These are phyloP conservation scores for Noctua fimbriata DNA, from an alignment of 2,888 invertebrate species.

Conservation along the genomic window DNA sequence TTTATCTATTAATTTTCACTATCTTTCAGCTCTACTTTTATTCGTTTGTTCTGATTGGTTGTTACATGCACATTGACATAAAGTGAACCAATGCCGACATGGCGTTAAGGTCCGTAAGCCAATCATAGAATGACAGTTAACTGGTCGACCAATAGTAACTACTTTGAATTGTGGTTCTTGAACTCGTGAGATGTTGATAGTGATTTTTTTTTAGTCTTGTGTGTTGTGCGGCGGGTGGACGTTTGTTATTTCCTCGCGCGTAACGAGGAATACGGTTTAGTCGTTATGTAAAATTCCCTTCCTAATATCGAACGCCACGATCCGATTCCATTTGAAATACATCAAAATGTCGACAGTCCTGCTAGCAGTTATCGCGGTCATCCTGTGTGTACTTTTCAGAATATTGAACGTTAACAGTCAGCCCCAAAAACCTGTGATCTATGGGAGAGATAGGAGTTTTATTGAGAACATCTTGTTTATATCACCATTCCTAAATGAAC, in stretches of 20 bases:
- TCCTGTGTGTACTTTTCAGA: constrained; percentile 95
- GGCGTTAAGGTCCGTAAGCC: fast-evolving
- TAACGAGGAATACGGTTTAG: constrained; percentile 70
- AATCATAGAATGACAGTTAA: constrained; percentile 25
- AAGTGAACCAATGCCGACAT: neutral
- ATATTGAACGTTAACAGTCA: constrained; percentile 96
- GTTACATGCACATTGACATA: neutral
- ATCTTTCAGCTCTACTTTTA: neutral
- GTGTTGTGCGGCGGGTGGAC: constrained; percentile 69
- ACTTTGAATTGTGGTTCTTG: constrained; percentile 12
- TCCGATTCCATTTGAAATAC: constrained; percentile 59
- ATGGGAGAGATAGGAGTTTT: constrained; percentile 94
- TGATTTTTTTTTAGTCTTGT: constrained; percentile 66
- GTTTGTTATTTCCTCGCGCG: constrained; percentile 68
- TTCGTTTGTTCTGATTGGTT: constrained; percentile 9
- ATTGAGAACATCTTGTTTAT: constrained; percentile 94
- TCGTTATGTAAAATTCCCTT: constrained; percentile 80
- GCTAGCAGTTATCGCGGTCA: constrained; percentile 94
- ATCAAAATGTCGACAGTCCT: constrained; percentile 94
- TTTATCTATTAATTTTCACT: neutral
- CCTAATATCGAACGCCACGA: constrained; percentile 57
- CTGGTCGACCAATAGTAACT: neutral
- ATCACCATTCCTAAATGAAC: constrained; percentile 94
- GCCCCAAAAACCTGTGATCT: constrained; percentile 94
- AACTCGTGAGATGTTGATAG: constrained; percentile 50